Evolutionary conservation across 2,113 vertebrate genomes (phyloP), one percentile per base, ranked within the genome.

Genomic region (Callorhinus ursinus): DNA sequence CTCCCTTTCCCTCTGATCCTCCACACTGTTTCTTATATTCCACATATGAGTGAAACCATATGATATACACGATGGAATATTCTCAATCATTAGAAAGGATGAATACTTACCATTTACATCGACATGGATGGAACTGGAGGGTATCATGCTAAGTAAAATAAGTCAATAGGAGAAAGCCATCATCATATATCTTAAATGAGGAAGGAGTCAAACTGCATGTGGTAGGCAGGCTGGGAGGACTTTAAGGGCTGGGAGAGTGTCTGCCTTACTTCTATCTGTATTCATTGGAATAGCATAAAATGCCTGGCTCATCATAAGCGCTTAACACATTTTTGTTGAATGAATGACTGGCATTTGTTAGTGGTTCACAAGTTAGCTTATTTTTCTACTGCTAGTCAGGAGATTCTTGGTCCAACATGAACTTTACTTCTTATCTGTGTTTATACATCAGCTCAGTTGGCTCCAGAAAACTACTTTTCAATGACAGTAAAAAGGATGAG

Each of bases 341-440:
- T 24, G 24, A 51, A 33, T 82, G 42, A 65, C 31, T 84, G 59
- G 90, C 18, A 49, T 15, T 69, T 53, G 51, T 36, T 72, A 84
- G 84, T 46, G 31, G 42, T n/a, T 71, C 33, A 11, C 51, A 67
- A 19, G 11, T 55, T 13, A 53, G 12, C 28, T n/a, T 74, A 8
- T 51, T 71, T 71, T 87, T 85, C 59, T 71, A 46, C 33, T 61
- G 57, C 19, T 55, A 46, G 79, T 65, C 5, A 7, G 14, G 57
- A 36, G 59, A 80, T 81, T 76, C 51, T 15, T 93, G 59, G 5
- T 76, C 51, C 31, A 55, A 46, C 71, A 16, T 39, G 11, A 63
- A 76, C 42, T 53, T 87, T 76, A 39, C 85, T 96, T 94, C 51
- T 87, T 11, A 86, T 46, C 26, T 74, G 26, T 87, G 18, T 96